Evolutionary conservation across 2,888 invertebrate species (phyloP).

Genomic region (Polia nebulosa): DNA sequence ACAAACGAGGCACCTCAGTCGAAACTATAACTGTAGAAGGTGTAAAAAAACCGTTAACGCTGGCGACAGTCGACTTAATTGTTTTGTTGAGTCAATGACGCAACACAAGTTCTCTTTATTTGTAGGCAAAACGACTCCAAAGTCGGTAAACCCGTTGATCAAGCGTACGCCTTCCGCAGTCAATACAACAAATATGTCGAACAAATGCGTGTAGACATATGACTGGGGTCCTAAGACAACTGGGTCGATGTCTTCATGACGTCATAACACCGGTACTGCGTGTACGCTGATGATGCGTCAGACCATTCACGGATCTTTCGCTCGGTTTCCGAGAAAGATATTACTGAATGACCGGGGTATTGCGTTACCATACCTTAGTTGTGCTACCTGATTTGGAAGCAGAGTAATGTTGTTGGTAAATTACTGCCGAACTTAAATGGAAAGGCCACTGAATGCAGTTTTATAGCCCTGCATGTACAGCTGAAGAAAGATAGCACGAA

Average conservation of each 20-base stretch:
- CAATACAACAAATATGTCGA: constrained; percentile 10
- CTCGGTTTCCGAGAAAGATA: constrained; percentile 65
- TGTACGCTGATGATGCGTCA: constrained; percentile 68
- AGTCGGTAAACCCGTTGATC: constrained; percentile 11
- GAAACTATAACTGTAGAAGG: constrained; percentile 44
- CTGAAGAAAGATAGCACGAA: constrained; percentile 1
- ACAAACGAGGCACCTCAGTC: constrained; percentile 37
- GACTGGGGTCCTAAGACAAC: constrained; percentile 33
- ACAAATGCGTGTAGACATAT: constrained; percentile 21
- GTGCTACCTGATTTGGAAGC: constrained; percentile 28
- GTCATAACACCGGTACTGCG: constrained; percentile 66
- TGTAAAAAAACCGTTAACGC: constrained; percentile 46
- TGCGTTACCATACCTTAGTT: constrained; percentile 46
- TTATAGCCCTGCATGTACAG: constrained; percentile 3
- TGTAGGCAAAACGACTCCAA: constrained; percentile 24
- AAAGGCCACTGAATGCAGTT: constrained; percentile 10
- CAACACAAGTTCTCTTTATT: constrained; percentile 13
- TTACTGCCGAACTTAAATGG: constrained; percentile 6
- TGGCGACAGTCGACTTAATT: constrained; percentile 2
- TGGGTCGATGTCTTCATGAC: constrained; percentile 62
- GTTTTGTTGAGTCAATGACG: constrained; percentile 20
- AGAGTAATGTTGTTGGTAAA: constrained; percentile 38
- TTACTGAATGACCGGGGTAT: constrained; percentile 42
- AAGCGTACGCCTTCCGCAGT: constrained; percentile 2
- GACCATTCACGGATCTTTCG: constrained; percentile 66